Conservation (phyloP, 2,888 invertebrate genomes). For the Lacanobia oleracea region DNA sequence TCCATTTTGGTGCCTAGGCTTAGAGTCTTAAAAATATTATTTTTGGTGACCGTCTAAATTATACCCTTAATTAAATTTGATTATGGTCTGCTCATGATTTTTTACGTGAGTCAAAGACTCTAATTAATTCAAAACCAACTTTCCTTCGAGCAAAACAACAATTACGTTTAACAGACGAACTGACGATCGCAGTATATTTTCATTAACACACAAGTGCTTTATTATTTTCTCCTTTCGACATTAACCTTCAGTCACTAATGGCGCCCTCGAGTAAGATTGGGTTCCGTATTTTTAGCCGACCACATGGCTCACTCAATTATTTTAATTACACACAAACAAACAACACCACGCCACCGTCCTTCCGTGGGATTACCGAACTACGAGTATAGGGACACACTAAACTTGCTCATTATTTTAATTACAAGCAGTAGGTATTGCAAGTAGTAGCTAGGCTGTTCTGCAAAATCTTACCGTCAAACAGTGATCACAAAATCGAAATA, state of each 20-base stretch:
- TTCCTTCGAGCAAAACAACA: not conserved
- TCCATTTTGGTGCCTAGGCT: too few species aligned
- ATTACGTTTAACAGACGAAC: not conserved
- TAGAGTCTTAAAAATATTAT: too few species aligned
- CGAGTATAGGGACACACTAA: not conserved
- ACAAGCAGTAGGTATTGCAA: too few species aligned
- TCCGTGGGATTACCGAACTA: slow-evolving; percentile 11
- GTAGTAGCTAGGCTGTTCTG: not conserved
- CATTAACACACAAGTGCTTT: slow-evolving; percentile 11
- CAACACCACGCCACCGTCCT: slow-evolving; percentile 7
- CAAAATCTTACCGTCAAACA: not conserved
- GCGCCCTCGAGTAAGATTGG: slow-evolving; percentile 42
- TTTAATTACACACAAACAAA: slow-evolving; percentile 51
- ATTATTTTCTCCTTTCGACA: slow-evolving; percentile 28
- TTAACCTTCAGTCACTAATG: slow-evolving; percentile 45
- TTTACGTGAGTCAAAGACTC: too few species aligned
- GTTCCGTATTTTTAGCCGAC: slow-evolving; percentile 43
- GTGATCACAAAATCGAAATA: not conserved
- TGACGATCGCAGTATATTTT: slow-evolving; percentile 11
- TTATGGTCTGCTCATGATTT: too few species aligned
- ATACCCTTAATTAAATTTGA: too few species aligned
- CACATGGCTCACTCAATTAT: slow-evolving; percentile 48
- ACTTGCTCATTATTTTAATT: slow-evolving; percentile 36
- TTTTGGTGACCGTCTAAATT: too few species aligned
- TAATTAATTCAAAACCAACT: not conserved